These are phyloP conservation scores for Microcebus ravelobensis DNA, from an alignment of 2,113 vertebrate species.

Conservation along the genomic window DNA sequence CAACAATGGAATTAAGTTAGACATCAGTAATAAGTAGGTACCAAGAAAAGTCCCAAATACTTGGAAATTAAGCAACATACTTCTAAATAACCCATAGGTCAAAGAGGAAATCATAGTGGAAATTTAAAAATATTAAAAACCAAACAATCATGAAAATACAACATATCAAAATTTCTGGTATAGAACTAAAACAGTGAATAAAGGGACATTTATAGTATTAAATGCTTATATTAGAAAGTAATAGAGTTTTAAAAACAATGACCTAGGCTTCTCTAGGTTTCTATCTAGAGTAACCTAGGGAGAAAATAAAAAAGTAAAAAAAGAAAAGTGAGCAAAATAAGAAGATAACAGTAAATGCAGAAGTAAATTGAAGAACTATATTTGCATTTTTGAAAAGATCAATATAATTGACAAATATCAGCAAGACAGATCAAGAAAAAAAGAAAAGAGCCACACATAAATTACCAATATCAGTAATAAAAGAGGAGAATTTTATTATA, in stretches of 20 bases:
- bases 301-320: neutral
- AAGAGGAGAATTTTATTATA: neutral
- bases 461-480: neutral
- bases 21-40: neutral
- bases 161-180: neutral
- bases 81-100: neutral
- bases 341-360: neutral
- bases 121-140: conserved; percentile 12
- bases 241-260: neutral
- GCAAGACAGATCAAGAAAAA: neutral
- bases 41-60: neutral
- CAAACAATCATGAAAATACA: neutral
- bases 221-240: neutral
- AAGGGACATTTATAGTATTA: neutral
- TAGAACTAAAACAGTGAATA: neutral
- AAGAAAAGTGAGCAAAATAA: neutral
- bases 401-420: neutral
- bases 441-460: neutral
- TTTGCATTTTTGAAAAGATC: neutral
- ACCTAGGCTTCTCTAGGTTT: neutral
- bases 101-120: neutral
- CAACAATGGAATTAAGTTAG: neutral
- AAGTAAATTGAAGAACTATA: neutral
- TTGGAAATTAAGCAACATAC: neutral
- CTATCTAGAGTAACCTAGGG: neutral